Base-by-base conservation (phyloP, 2,797 vertebrate genomes). In the Ataeniobius toweri region DNA sequence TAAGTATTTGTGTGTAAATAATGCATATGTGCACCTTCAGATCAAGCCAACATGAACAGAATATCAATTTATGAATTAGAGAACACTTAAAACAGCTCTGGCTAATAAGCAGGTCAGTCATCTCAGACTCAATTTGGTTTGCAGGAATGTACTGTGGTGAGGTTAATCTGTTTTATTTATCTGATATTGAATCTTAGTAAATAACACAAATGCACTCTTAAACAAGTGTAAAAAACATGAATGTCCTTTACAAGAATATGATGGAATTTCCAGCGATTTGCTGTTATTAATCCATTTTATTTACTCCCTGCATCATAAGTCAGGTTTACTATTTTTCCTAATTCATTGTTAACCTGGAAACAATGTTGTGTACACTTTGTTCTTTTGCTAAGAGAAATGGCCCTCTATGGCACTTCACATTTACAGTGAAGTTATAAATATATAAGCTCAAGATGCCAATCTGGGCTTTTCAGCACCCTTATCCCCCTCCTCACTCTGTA, bases 31-130 rank as follows among this genome's bases (percentile, higher is more conserved):
- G 39, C 55, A 73, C 13, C 24, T 44, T 61, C 41, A 31, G 14
- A 28, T 28, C 39, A 59, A 59, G 55, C 55, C 39, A 44, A 10
- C 39, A 10, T 73, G 56, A 26, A 16, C 48, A 69, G 61, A 71
- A 78, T 12, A 16, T 50, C 73, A 73, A 36, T 31, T 61, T 55
- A n/a, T 79, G 61, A 86, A 82, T 56, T 63, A 78, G 74, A 24
- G 72, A 84, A 71, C 14, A 24, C 28, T 59, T 85, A 51, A 65
- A 85, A 79, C 31, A 83, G 36, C 58, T 58, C 4, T 56, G 9
- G 22, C 65, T 84, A 77, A 80, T 74, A 71, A 82, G 41, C 74
- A 73, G 77, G 82, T 86, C 67, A 12, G 65, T 81, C 73, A 74
- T 31, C 59, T 86, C 79, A 73, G 36, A 68, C 3, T 22, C 24